A percentile compares a stretch with the other conserved stretches of the same genome.
Evolutionary conservation across 2,888 invertebrate species (phyloP).

Genomic region (Adineta ricciae): DNA sequence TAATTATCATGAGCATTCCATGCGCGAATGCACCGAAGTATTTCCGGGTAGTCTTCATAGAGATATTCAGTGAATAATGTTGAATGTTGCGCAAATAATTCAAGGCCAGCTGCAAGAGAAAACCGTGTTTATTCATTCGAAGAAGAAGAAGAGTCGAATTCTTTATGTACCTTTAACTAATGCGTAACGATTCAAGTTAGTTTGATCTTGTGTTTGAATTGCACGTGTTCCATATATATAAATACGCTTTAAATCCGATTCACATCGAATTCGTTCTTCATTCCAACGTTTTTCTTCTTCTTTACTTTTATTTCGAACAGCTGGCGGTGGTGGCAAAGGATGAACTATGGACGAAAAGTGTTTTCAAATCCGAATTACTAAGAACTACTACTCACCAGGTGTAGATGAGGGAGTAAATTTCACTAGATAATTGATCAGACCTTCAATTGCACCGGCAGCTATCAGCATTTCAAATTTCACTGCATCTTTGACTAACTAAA

Average conservation of each 20-base stretch:
- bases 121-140: background rate
- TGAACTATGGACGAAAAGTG: background rate
- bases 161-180: background rate
- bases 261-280: conserved; percentile 1
- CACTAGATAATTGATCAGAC: conserved; percentile 45
- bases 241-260: background rate
- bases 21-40: conserved; percentile 42
- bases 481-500: background rate
- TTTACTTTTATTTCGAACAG: background rate
- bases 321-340: background rate
- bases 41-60: conserved; percentile 40
- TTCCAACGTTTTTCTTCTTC: background rate
- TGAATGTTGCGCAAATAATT: conserved; percentile 52
- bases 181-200: conserved; percentile 28
- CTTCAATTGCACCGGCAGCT: conserved; percentile 49
- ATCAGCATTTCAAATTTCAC: conserved; percentile 42
- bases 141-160: too few species aligned
- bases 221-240: background rate
- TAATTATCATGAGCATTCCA: conserved; percentile 46
- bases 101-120: conserved; percentile 45
- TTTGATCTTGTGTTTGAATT: conserved; percentile 7
- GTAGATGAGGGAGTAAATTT: conserved; percentile 48
- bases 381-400: background rate
- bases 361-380: too few species aligned
- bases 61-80: conserved; percentile 49